Evolutionary conservation across 2,113 vertebrate genomes (phyloP), one percentile per base, ranked within the genome.

Genomic region (Urocitellus parryii): DNA sequence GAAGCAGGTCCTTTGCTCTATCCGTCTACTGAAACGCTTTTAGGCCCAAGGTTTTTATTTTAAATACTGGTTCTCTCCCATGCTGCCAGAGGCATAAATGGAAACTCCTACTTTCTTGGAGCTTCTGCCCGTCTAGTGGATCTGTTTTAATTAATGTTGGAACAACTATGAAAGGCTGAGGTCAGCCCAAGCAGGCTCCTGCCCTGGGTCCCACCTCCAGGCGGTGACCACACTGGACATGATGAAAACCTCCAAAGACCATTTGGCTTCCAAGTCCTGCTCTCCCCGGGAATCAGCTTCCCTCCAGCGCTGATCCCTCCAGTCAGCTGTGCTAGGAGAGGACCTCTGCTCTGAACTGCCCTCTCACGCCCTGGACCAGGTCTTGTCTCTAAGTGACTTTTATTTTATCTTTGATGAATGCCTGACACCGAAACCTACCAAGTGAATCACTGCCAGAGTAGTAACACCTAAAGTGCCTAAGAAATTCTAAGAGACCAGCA

Each of bases 311-410:
- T 42, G 0, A 1, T 2, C 48, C 17, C 4, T 42, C 56, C 17
- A 22, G 8, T 37, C 78, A 14, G 0, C 13, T 1, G 5, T 3
- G 3, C 18, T 72, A 16, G 32, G 45, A 32, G 13, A 8, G 1
- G 6, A 4, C 1, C 0, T 4, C 2, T 51, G 0, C 2, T 22
- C 58, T 8, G 25, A 17, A 42, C 8, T 1, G 4, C 14, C 0
- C 85, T 70, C 45, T 10, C 32, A 5, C 8, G 0, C 6, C 39
- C 65, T 16, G 61, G 27, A 16, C 27, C 42, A 2, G 48, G 37
- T 14, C 65, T 48, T 14, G 0, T 25, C 63, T 18, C 0, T 2
- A n/a, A 37, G 14, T 53, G 12, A 32, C 67, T 72, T 67, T 65
- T 13, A 39, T 58, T 53, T 90, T 63, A 37, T n/a, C 74, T 68